Evolutionary conservation across 2,888 invertebrate species (phyloP), one percentile per base, ranked within the genome.

Genomic region (Pyrrhia umbra): DNA sequence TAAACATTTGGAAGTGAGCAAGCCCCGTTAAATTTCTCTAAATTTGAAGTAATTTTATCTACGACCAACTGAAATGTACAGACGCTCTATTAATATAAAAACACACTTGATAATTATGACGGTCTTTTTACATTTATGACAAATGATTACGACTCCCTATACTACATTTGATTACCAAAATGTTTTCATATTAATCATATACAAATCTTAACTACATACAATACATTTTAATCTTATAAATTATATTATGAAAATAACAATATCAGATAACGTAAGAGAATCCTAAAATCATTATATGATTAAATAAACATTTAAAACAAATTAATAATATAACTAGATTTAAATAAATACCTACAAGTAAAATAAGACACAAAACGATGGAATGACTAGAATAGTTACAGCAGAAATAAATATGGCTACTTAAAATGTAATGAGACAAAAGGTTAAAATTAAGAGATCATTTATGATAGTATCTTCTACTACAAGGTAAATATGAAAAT

Each of bases 1-100:
- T 68, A 62, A 52, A 47, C 49, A 45, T 63, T 79, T 87, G 88
- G 86, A 90, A 90, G 85, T 91, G 91, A 92, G 92, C 92, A 91
- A 91, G 91, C 90, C 80, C 84, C 83, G 75, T 81, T 76, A 68
- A 79, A 66, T 76, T 80, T 82, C 46, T 73, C 78, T 81, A 78
- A 76, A 68, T 77, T 76, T 74, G 54, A 79, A 79, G 71, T 75
- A 74, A 55, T 68, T 46, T 72, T 25, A 51, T 64, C 83, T 86
- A 85, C 85, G 85, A 85, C 83, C 87, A 86, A 88, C 83, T 80
- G 80, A 77, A 72, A 57, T 52, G 25, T 59, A 68, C 46, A 61
- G 16, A 52, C 56, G 30, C 34, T 20, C 23, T 21, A 10, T 46
- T 65, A 65, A 72, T 72, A 79, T 57, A 54, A 79, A 67, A 64